Evolutionary conservation across 2,797 vertebrate genomes (phyloP).

Genomic region (Pelochelys cantorii): DNA sequence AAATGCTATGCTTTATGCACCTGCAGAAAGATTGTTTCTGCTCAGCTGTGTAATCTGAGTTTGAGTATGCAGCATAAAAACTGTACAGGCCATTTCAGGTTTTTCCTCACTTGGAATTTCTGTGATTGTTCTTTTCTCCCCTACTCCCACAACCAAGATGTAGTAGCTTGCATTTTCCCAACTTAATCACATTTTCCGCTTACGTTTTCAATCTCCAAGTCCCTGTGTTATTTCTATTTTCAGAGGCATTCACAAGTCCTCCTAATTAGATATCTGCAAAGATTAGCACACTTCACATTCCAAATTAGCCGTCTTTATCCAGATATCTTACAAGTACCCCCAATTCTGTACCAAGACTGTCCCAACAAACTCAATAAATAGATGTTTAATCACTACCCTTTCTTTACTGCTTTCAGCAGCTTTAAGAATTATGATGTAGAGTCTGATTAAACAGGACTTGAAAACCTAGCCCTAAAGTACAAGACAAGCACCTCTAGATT

Average conservation of each 20-base stretch:
- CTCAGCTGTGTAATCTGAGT: background rate
- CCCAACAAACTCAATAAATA: rapidly evolving
- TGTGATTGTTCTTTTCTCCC: background rate
- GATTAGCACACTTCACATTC: rapidly evolving
- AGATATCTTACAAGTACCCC: background rate
- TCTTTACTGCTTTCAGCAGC: rapidly evolving
- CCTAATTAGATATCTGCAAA: background rate
- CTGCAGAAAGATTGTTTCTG: rapidly evolving
- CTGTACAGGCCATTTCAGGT: background rate
- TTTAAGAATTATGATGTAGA: rapidly evolving
- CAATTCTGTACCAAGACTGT: background rate
- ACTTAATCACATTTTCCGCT: background rate
- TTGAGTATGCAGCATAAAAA: background rate
- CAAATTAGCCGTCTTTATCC: background rate
- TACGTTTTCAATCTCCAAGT: background rate
- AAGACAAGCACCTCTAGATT: background rate
- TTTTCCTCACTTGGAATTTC: background rate
- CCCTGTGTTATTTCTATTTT: background rate
- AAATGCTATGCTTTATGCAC: rapidly evolving
- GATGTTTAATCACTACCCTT: background rate
- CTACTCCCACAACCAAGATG: background rate
- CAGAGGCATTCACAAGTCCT: background rate
- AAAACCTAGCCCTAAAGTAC: background rate
- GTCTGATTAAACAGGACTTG: rapidly evolving
- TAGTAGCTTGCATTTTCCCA: background rate